Conservation (phyloP, 2,888 invertebrate genomes). For the Synanthedon formicaeformis region DNA sequence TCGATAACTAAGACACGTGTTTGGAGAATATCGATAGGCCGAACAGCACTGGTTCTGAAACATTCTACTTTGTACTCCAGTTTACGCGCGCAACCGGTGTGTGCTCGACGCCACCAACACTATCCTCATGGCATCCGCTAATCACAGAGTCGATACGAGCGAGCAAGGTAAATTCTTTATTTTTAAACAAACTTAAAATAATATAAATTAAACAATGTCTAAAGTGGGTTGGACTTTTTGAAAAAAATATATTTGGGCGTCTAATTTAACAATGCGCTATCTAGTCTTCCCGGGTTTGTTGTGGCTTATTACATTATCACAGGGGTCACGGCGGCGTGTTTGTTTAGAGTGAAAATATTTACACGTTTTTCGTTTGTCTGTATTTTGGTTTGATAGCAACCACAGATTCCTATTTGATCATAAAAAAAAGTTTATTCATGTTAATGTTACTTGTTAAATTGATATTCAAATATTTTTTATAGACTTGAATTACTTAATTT, state of each 20-base stretch:
- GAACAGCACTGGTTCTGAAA: conserved; percentile 15
- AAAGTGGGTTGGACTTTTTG: too few species aligned
- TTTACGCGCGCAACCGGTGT: conserved; percentile 46
- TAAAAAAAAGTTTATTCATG: too few species aligned
- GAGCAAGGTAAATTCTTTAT: conserved; percentile 35
- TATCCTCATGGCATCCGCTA: conserved; percentile 28
- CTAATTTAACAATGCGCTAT: neutral
- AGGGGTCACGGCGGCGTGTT: neutral
- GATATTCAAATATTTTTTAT: too few species aligned
- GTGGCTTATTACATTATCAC: neutral
- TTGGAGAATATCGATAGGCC: conserved; percentile 15
- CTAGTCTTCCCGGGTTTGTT: neutral
- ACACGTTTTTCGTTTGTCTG: neutral
- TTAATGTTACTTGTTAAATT: too few species aligned
- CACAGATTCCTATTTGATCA: too few species aligned
- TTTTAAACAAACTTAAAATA: too few species aligned
- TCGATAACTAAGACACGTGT: conserved; percentile 21
- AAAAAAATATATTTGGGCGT: too few species aligned
- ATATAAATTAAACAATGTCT: too few species aligned
- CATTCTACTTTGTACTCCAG: conserved; percentile 32
- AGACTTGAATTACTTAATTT: too few species aligned
- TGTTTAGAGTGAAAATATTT: neutral
- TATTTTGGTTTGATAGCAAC: too few species aligned
- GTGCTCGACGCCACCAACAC: conserved; percentile 16
- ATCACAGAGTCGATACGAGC: conserved; percentile 16